Base-by-base conservation (phyloP, 1,140 invertebrate genomes). In the Drosophila subpulchrella region DNA sequence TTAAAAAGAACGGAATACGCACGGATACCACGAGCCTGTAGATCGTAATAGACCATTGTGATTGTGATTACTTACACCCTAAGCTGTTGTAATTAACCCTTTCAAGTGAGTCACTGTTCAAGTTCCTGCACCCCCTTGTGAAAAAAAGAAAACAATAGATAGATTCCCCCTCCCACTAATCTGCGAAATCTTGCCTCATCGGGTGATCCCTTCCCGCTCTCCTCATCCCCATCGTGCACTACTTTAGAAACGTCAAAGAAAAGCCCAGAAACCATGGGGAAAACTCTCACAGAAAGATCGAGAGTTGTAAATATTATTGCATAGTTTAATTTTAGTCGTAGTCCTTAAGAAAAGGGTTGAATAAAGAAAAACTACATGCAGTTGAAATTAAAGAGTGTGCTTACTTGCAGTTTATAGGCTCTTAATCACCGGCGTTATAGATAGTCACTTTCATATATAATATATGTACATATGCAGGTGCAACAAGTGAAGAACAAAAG, bases 251-350 rank as follows among this genome's bases (percentile, higher is more conserved):
- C n/a, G 10, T 50, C 36, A 44, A 5, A 34, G 7, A 36, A 65
- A 53, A 50, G 4, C 38, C 46, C 20, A 30, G 50, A 24, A 47
- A 15, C n/a, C 27, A 32, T 6, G 7, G 32, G 34, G 32, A 24
- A 47, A 50, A 68, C 41, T 34, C 48, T 32, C 36, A 11, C 38
- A 50, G 24, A 38, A 75, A 59, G 39, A 47, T 44, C 38, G 62
- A 51, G 50, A 60, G 58, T 74, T 83, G 80, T 75, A 83, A 38
- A 78, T 83, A 73, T 73, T 72, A 73, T 60, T 38, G 39, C 46
- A 77, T 63, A 70, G 59, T 53, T 79, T 83, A 61, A 44, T 62
- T 53, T 74, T 79, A 83, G 62, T 74, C 58, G 39, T 75, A 70
- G 61, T 60, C 39, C 54, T 44, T 83, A 77, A 85, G 67, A 66